Evolutionary conservation across 2,888 invertebrate species (phyloP), one percentile per base, ranked within the genome.

Genomic region (Cerastis rubricosa): DNA sequence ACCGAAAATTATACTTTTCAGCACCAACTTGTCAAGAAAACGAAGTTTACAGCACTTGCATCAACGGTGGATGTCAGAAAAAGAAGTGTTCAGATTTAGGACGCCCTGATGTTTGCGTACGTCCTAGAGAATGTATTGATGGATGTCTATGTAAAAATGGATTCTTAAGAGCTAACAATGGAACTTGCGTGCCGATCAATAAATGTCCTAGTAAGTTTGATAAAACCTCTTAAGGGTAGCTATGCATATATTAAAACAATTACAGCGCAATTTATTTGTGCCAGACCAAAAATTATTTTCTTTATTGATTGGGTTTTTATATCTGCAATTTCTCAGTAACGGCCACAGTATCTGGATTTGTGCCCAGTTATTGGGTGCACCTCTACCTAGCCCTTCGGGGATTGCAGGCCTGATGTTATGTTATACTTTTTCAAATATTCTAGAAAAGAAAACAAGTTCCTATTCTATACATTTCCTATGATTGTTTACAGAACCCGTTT

Each of bases 21-120:
- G 87, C 86, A 49, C 72, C 76, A 45, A n/a, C 51, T 47, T 90
- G 89, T 65, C 76, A 75, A n/a, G 25, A 70, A 4, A 70, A 90
- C 57, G 91, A 91, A 81, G 85, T 85, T n/a, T 86, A 78, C 47
- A 79, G 79, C 29, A 40, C 74, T 3, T 91, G 91, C 47, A 84
- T 83, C 0, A 90, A 90, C 63, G 90, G 90, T 14, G 91, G 91
- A 65, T 91, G 91, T 74, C 86, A 87, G 6, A 89, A 80, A 67
- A 87, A 85, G 71, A 84, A 86, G 2, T 92, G 92, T 68, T 84
- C 88, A 2, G 87, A 89, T 68, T 72, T 89, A 29, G 83, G 14
- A 35, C 40, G 70, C 54, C 85, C 87, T 12, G 64, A 45, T 6
- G n/a, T 90, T 49, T 91, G 91, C 69, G 81, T 88, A 29, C 66